A percentile compares a stretch with the other conserved stretches of the same genome.
Conservation (phyloP, 1,140 invertebrate species). For the Pseudomyrmex pallidus region DNA sequence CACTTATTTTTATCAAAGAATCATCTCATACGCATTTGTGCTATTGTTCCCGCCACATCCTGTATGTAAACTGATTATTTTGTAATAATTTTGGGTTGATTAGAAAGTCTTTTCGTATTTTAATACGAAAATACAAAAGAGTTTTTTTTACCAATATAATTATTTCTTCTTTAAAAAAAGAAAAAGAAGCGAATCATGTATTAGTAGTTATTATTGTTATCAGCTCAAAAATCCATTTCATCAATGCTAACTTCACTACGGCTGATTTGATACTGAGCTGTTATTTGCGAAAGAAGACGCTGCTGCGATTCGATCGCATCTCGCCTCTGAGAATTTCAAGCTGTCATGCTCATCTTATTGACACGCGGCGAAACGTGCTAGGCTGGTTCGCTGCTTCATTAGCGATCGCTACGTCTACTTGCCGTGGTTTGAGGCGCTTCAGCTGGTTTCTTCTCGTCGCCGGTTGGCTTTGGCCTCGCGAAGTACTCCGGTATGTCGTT, state of each 20-base stretch:
- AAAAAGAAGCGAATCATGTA: neutral
- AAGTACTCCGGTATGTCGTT: conserved; percentile 83
- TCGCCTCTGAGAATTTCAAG: conserved; percentile 14
- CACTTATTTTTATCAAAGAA: too few relatives aligned
- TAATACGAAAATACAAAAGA: too few relatives aligned
- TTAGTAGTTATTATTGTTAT: neutral
- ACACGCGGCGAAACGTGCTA: conserved; percentile 13
- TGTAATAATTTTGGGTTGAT: too few relatives aligned
- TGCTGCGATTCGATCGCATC: conserved; percentile 10
- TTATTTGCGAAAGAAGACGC: conserved; percentile 7
- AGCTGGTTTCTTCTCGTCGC: conserved; percentile 68
- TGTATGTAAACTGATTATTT: too few relatives aligned
- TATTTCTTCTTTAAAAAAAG: too few relatives aligned
- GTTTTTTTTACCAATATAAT: too few relatives aligned
- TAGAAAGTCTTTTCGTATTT: too few relatives aligned
- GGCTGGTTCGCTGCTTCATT: conserved; percentile 29
- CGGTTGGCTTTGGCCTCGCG: conserved; percentile 77
- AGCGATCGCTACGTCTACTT: conserved; percentile 36
- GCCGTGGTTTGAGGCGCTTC: conserved; percentile 50
- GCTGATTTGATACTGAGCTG: neutral
- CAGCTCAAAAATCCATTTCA: neutral
- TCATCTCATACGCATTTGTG: too few relatives aligned
- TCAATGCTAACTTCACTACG: neutral
- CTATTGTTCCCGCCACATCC: too few relatives aligned
- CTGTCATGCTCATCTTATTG: conserved; percentile 29